These are phyloP conservation scores for Mesorhabditis spiculigera DNA, from an alignment of 2,888 invertebrate genomes.

Conservation along the genomic window DNA sequence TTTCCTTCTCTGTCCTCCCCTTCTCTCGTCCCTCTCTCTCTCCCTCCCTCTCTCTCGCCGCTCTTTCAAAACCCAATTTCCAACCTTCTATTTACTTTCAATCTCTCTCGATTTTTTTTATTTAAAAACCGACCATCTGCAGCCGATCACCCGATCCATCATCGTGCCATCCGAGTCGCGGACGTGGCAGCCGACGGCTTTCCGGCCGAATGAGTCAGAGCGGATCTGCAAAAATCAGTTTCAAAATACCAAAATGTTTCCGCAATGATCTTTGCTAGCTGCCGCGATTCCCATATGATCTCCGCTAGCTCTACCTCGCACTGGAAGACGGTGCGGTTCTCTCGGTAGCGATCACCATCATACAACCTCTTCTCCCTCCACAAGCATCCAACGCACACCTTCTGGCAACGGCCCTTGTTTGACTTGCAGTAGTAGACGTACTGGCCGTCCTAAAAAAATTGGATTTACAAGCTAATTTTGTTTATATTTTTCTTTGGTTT, in stretches of 20 bases:
- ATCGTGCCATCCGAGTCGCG: constrained; percentile 31
- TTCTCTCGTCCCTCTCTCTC: not conserved
- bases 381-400: constrained; percentile 49
- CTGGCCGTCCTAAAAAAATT: constrained; percentile 46
- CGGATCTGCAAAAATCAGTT: constrained; percentile 30
- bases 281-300: not conserved
- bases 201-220: constrained; percentile 35
- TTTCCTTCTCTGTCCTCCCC: not conserved
- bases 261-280: not conserved
- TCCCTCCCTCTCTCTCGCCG: not conserved
- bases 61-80: not conserved
- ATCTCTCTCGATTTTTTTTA: not conserved
- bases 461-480: not conserved
- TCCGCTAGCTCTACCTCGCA: constrained; percentile 37
- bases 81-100: not conserved
- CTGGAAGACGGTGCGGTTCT: constrained; percentile 44
- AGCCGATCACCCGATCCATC: constrained; percentile 50
- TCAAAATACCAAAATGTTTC: too few relatives aligned
- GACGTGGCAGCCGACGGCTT: constrained; percentile 48
- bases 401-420: constrained; percentile 41
- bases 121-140: constrained; percentile 43
- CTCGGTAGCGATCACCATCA: constrained; percentile 49
- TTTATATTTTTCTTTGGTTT: not conserved
- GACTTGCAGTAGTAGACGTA: constrained; percentile 53
- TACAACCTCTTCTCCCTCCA: constrained; percentile 36